Evolutionary conservation across 2,888 invertebrate species (phyloP).

Genomic region (Crioceris asparagi): DNA sequence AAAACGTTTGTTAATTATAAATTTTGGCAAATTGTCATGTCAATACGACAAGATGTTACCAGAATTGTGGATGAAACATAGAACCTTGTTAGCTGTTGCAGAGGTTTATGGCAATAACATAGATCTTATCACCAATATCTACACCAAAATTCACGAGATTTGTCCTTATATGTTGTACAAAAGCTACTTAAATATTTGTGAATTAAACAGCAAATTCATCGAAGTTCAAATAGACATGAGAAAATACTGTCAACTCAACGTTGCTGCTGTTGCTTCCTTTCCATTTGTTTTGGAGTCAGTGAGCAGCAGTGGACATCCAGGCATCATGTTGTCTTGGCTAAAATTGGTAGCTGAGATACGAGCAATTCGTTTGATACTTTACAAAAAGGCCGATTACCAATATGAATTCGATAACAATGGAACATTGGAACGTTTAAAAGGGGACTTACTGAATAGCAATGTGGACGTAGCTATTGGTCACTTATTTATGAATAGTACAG

Average conservation of each 20-base stretch:
- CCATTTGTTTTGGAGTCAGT: conserved; percentile 10
- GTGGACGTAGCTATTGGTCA: conserved; percentile 18
- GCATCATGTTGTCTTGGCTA: conserved; percentile 12
- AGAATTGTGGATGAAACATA: background rate
- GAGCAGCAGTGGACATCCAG: conserved; percentile 5
- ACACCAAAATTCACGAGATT: background rate
- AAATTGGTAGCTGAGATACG: background rate
- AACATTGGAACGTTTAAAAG: conserved; percentile 6
- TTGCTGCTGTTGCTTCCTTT: conserved; percentile 2
- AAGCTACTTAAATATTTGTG: background rate
- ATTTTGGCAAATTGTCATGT: too few relatives aligned
- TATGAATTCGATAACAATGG: conserved; percentile 13
- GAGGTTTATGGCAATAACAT: background rate
- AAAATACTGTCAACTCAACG: conserved; percentile 5
- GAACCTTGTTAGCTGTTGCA: background rate
- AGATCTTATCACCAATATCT: background rate
- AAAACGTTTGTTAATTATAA: too few relatives aligned
- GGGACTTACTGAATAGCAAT: conserved; percentile 3
- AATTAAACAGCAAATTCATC: background rate
- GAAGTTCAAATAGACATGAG: background rate
- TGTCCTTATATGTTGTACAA: background rate
- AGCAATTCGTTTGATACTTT: conserved; percentile 4
- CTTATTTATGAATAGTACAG: conserved; percentile 18
- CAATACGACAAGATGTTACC: background rate
- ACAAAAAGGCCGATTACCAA: conserved; percentile 8